Evolutionary conservation across 2,888 invertebrate genomes (phyloP).

Genomic region (Therioaphis trifolii): DNA sequence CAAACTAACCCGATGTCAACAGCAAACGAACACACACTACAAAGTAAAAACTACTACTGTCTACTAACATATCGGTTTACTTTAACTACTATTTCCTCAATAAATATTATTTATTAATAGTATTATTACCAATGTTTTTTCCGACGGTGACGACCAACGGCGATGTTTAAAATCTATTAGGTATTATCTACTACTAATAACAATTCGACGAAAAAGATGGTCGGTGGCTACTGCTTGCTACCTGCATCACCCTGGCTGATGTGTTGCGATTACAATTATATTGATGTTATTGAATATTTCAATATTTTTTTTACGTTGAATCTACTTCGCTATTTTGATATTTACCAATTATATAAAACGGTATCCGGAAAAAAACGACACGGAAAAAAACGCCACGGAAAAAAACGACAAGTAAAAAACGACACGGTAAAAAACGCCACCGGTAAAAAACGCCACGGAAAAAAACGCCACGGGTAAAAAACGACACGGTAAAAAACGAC

Average conservation of each 20-base stretch:
- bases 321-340: constrained; percentile 24
- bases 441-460: too few relatives aligned
- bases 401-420: too few relatives aligned
- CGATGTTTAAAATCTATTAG: constrained; percentile 2
- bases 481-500: too few relatives aligned
- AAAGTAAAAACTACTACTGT: constrained; percentile 14
- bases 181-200: too few relatives aligned
- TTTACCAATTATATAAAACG: constrained; percentile 7
- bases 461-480: too few relatives aligned
- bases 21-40: not conserved
- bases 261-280: constrained; percentile 17
- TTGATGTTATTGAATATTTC: constrained; percentile 7
- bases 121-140: constrained; percentile 21
- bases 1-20: too few relatives aligned
- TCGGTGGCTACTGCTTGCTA: too few relatives aligned
- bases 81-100: constrained; percentile 2
- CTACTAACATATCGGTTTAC: constrained; percentile 1
- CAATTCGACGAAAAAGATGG: too few relatives aligned
- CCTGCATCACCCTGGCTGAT: constrained; percentile 13
- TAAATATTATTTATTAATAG: constrained; percentile 13
- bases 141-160: not conserved
- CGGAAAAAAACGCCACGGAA: too few relatives aligned
- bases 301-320: constrained; percentile 6
- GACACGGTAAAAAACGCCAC: too few relatives aligned
- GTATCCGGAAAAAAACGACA: too few relatives aligned